Evolutionary conservation across 2,113 vertebrate species (phyloP), one percentile per base, ranked within the genome.

Genomic region (Cyphomyrus discorhynchus): DNA sequence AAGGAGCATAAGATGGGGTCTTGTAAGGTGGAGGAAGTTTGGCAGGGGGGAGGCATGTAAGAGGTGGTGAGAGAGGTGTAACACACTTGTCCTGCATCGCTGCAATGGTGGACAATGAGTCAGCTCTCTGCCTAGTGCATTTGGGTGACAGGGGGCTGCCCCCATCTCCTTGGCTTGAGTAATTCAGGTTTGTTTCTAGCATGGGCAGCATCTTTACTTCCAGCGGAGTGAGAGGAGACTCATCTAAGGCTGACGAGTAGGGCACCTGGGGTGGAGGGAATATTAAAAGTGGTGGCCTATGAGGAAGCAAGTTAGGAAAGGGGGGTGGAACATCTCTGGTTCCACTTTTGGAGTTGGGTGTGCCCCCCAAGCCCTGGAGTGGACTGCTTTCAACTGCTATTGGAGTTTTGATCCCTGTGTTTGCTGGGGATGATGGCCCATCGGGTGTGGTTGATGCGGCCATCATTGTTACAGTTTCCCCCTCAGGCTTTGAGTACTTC

Each of bases 141-240:
- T 98, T 97, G 0, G 98, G 98, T 0, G 98, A 98, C 53, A 97
- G 90, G 0, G 98, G 97, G 91, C 97, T 97, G 3, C 97, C 96
- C 2, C 96, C 95, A 11, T 97, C 97, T 0, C 96, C 92, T 88
- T 95, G 96, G 24, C 97, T 94, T 0, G 97, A 94, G 89, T 97
- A 99, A 94, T 97, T 99, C 47, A 98, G 95, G 92, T 97, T 98
- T n/a, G 97, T 98, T 92, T 99, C 98, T 88, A 99, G 96, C 89
- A 99, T 97, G 0, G 98, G 98, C 90, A 99, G 95, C 92, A 98
- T 98, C 92, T 99, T 98, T 31, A 99, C 98, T 93, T 99, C 98
- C 6, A 99, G 94, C 0, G 98, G 98, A 15, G 98, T 99, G 90
- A 99, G 94, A 0, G 98, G 98, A 0, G 98, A 99, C 93, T 99